Conservation (phyloP, 2,888 invertebrate species). For the Stenurella melanura region DNA sequence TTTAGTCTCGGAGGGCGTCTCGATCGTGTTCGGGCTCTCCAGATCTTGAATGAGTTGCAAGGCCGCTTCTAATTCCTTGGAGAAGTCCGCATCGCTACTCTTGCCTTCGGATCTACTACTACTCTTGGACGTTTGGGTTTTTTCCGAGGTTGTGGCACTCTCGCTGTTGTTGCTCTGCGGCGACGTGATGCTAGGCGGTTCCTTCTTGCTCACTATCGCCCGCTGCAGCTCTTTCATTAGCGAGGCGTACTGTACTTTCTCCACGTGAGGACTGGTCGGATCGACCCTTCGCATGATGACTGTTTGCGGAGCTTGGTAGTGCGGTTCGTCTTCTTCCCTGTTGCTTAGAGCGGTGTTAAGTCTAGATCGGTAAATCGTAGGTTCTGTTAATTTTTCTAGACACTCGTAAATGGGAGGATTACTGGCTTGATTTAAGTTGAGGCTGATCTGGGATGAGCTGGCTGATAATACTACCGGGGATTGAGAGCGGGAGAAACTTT, state of each 20-base stretch:
- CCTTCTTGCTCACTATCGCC: slow-evolving; percentile 72
- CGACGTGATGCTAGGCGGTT: slow-evolving; percentile 64
- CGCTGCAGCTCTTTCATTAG: slow-evolving; percentile 74
- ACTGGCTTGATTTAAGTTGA: slow-evolving; percentile 59
- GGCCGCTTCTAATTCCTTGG: slow-evolving; percentile 74
- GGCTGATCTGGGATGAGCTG: slow-evolving; percentile 73
- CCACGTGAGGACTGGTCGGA: slow-evolving; percentile 68
- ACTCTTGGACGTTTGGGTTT: slow-evolving; percentile 66
- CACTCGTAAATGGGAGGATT: slow-evolving; percentile 72
- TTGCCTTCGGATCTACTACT: slow-evolving; percentile 67
- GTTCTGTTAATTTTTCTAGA: slow-evolving; percentile 73
- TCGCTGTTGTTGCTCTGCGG: slow-evolving; percentile 68
- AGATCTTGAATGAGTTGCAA: slow-evolving; percentile 74
- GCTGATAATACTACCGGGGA: slow-evolving; percentile 74
- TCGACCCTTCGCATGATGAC: slow-evolving; percentile 65
- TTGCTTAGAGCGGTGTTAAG: slow-evolving; percentile 70
- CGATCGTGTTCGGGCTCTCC: slow-evolving; percentile 74
- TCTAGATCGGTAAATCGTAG: slow-evolving; percentile 71
- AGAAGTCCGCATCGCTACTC: slow-evolving; percentile 73
- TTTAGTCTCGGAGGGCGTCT: slow-evolving; percentile 72
- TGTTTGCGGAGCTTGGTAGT: slow-evolving; percentile 68
- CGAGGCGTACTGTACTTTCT: slow-evolving; percentile 74
- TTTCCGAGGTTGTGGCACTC: slow-evolving; percentile 66
- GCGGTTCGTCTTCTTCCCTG: slow-evolving; percentile 59
- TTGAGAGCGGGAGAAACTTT: slow-evolving; percentile 74